Evolutionary conservation across 2,888 invertebrate species (phyloP).

Genomic region (Eupithecia pulchellata): DNA sequence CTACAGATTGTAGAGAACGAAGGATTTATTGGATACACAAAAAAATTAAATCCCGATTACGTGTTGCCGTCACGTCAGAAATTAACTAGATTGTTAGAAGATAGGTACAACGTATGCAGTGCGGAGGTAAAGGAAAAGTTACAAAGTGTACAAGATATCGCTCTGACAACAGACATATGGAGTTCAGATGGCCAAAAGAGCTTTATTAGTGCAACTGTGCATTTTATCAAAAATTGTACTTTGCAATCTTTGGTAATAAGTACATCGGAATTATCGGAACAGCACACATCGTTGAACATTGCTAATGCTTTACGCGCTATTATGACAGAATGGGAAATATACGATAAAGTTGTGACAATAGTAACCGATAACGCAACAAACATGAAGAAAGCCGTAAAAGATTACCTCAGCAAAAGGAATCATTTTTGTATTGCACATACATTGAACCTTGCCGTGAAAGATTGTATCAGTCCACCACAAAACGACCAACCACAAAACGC

Average conservation of each 20-base stretch:
- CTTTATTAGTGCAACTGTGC: conserved; percentile 24
- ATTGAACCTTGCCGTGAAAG: conserved; percentile 41
- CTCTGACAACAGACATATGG: conserved; percentile 28
- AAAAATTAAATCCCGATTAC: conserved; percentile 30
- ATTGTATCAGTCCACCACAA: conserved; percentile 38
- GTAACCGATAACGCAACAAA: conserved; percentile 14
- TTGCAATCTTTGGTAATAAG: conserved; percentile 19
- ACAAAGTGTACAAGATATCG: conserved; percentile 23
- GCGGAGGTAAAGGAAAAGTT: conserved; percentile 16
- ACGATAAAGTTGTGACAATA: conserved; percentile 17
- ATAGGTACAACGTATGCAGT: conserved; percentile 16
- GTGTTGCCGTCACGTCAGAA: conserved; percentile 29
- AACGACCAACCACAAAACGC: background rate
- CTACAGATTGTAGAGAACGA: conserved; percentile 9
- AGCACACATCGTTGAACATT: conserved; percentile 2
- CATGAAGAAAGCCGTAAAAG: conserved; percentile 34
- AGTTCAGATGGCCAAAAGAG: conserved; percentile 27
- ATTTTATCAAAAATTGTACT: conserved; percentile 24
- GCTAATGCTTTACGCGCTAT: conserved; percentile 5
- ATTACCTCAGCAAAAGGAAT: conserved; percentile 37
- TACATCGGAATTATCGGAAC: background rate
- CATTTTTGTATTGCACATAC: conserved; percentile 44
- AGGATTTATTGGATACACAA: background rate
- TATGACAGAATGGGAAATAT: conserved; percentile 10
- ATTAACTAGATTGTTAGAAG: conserved; percentile 14